These are phyloP conservation scores for Eupithecia dodoneata DNA, from an alignment of 2,888 invertebrate species.

Conservation along the genomic window DNA sequence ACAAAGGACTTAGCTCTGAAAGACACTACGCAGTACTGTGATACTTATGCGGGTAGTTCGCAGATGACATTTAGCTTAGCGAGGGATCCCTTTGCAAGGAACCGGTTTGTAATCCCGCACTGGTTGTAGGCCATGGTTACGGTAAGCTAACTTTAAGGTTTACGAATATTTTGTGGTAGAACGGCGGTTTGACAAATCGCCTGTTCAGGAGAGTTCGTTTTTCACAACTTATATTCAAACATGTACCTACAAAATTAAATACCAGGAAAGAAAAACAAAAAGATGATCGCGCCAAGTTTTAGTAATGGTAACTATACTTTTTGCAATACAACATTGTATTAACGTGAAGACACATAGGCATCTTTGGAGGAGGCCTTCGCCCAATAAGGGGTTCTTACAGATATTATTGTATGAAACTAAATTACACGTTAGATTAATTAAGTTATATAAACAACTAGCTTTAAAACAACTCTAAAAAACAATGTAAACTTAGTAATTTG, in stretches of 20 bases:
- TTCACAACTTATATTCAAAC: background rate
- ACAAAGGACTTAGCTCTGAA: constrained; percentile 76
- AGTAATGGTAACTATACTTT: no score
- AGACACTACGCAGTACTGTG: constrained; percentile 69
- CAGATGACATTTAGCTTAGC: constrained; percentile 71
- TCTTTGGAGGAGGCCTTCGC: no score
- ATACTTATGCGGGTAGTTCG: constrained; percentile 68
- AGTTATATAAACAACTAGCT: no score
- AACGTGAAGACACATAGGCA: no score
- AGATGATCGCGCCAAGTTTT: no score
- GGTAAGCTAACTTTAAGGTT: constrained; percentile 9
- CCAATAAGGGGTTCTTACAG: no score
- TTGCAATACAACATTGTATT: no score
- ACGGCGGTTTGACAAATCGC: constrained; percentile 5
- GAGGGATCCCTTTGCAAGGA: constrained; percentile 55
- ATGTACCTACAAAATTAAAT: background rate
- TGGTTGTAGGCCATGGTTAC: constrained; percentile 8
- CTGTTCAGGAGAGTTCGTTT: background rate
- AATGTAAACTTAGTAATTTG: no score
- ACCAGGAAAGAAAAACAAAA: no score
- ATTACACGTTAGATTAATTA: no score
- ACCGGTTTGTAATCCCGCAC: constrained; percentile 26
- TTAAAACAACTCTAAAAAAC: no score
- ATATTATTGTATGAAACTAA: no score
- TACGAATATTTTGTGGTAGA: background rate